Evolutionary conservation across 2,797 vertebrate genomes (phyloP), one percentile per base, ranked within the genome.

Genomic region (Halcyon smyrnensis): DNA sequence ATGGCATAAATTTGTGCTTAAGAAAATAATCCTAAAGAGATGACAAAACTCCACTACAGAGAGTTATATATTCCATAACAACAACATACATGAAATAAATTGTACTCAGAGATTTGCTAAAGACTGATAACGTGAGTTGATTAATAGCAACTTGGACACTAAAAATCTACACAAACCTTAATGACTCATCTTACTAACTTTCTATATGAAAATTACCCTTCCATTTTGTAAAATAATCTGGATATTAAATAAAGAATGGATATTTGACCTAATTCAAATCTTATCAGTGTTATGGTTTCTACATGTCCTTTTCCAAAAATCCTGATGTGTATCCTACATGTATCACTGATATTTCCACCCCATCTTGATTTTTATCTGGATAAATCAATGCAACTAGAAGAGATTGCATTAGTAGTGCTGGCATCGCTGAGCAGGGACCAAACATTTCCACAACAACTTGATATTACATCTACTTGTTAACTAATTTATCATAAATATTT

Each of bases 361-460:
- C 27, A 75, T 62, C 48, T 45, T 69, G 15, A 41, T 50, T 91
- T 91, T 41, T 74, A 27, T 84, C 78, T 86, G 53, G 36, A 25
- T 83, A 21, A 56, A 69, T 11, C 46, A 68, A 36, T 69, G 48
- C 23, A 93, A 65, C 50, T 23, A 46, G 45, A 80, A 80, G 25
- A 86, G 46, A 75, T 67, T 92, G 36, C 36, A 81, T 93, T 87
- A 93, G 39, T 27, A 51, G 48, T 80, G 36, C 56, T 90, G 50
- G 84, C 41, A 62, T 89, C 53, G 69, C 70, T 67, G 62, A 94
- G 65, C 48, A 89, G 41, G 81, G 78, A 87, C 57, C 32, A 84
- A 89, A 90, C 45, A 97, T 97, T 95, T 95, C 93, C 95, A 96
- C 94, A 92, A 95, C 88, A 97, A 97, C 84, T 59, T 93, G 62